A percentile compares a stretch with the other conserved stretches of the same genome.
phyloP scores from a whole-genome alignment of 1,140 invertebrate genomes.

The Chelonus insularis region DNA sequence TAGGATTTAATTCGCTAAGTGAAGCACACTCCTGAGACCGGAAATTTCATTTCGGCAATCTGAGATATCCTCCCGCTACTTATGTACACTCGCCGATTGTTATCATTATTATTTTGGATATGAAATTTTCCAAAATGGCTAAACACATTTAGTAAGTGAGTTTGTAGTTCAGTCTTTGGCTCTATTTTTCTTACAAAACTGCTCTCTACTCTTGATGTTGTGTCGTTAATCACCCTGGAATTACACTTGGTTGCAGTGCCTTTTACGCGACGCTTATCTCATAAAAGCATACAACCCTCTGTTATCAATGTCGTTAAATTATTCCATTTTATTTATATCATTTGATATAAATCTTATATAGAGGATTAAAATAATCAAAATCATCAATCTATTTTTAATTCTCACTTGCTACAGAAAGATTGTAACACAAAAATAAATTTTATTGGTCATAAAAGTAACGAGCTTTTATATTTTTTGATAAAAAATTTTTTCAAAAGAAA shows the following conservation, averaged over 20 bases:
- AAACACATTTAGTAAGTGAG: slow-evolving; percentile 3
- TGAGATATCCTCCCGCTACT: not conserved
- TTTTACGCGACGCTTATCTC: slow-evolving; percentile 42
- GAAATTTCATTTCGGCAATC: slow-evolving; percentile 24
- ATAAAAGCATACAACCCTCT: slow-evolving; percentile 36
- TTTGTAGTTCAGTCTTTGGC: not conserved
- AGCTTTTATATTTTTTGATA: too few species aligned
- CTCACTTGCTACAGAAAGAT: too few species aligned
- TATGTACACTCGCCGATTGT: too few species aligned
- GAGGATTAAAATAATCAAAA: too few species aligned
- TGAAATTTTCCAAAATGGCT: not conserved
- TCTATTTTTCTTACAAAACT: too few species aligned
- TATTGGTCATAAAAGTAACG: too few species aligned
- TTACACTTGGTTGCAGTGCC: slow-evolving; percentile 22
- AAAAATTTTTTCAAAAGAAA: too few species aligned
- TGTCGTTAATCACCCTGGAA: slow-evolving; percentile 25
- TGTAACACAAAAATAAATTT: too few species aligned
- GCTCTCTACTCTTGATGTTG: slow-evolving; percentile 10
- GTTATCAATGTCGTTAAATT: slow-evolving; percentile 43
- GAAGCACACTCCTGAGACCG: slow-evolving; percentile 6
- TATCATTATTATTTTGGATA: not conserved
- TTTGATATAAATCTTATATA: slow-evolving; percentile 8
- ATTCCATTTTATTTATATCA: slow-evolving; percentile 27
- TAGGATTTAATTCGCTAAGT: slow-evolving; percentile 28
- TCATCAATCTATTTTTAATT: too few species aligned